Base-by-base conservation (phyloP, 1,140 invertebrate genomes). In the Teleogryllus occipitalis region DNA sequence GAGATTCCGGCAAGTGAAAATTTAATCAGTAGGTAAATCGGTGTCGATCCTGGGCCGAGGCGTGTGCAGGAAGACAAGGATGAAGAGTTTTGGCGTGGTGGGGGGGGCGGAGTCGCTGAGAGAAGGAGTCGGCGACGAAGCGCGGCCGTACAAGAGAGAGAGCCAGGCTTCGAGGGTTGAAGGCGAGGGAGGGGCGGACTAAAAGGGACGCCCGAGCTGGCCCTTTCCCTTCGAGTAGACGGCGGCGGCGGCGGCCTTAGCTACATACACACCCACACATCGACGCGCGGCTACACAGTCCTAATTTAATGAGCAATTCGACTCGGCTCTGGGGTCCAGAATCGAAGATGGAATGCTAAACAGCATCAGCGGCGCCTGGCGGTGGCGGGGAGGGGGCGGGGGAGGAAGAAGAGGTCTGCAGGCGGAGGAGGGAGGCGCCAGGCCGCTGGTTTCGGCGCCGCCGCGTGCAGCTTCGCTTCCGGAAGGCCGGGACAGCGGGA, bases 291-390 rank as follows among this genome's bases (percentile, higher is more conserved):
- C 77, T 27, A 39, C 77, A 21, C 77, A 49, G 21, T 39, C 12
- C 78, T 79, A 74, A 79, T 79, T 79, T 79, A 79, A 79, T 79
- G 78, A 79, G 73, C 78, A 74, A 15, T 74, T 46, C 54, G 39
- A 18, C 8, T n/a, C n/a, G 15, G 8, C 74, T n/a, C 75, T 8
- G 39, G 27, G 47, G 78, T 74, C 47, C 73, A 46, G 78, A 79
- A 79, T 79, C 78, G 78, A 79, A 79, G 78, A 79, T 79, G 78
- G 65, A 79, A 79, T 74, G 65, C 78, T 79, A 79, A 79, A 74
- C 72, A 79, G 78, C 12, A 46, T 22, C 54, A 27, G n/a, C n/a
- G 48, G 65, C 18, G 48, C 10, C 7, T 47, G 15, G 74, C 15
- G 39, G 54, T 21, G 15, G 65, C n/a, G 10, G 47, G 47, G 76